These are phyloP conservation scores for Chrysochloris asiatica DNA, from an alignment of 2,113 vertebrate species.

Conservation along the genomic window DNA sequence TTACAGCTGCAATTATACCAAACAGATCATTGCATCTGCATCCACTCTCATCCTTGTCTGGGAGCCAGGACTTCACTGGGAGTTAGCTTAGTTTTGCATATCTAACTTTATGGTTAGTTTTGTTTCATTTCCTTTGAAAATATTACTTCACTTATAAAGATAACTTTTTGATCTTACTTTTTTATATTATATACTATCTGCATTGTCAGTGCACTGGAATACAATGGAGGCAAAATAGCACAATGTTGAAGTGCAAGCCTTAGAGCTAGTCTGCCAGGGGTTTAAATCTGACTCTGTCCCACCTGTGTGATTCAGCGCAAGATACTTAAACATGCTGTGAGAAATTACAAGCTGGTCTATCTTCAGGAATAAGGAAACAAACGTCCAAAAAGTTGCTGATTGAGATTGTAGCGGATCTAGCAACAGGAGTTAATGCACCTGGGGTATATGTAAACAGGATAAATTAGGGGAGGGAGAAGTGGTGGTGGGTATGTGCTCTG, in stretches of 20 bases:
- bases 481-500: no score
- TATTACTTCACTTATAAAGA: not conserved
- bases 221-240: accelerated
- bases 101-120: not conserved
- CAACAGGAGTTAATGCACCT: no score
- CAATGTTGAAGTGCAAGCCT: not conserved
- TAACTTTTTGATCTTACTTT: not conserved
- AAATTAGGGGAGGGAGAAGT: no score
- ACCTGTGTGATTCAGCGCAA: no score
- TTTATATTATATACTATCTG: no score
- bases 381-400: no score
- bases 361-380: no score
- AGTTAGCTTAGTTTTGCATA: not conserved
- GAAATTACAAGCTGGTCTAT: no score
- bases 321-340: no score
- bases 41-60: not conserved
- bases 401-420: no score
- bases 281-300: not conserved
- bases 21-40: not conserved
- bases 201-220: not conserved
- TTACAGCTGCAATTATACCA: no score
- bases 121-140: not conserved
- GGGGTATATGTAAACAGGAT: no score
- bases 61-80: not conserved
- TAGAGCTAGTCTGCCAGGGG: not conserved